Conservation (phyloP, 2,113 vertebrate genomes). For the Pseudopipra pipra region DNA sequence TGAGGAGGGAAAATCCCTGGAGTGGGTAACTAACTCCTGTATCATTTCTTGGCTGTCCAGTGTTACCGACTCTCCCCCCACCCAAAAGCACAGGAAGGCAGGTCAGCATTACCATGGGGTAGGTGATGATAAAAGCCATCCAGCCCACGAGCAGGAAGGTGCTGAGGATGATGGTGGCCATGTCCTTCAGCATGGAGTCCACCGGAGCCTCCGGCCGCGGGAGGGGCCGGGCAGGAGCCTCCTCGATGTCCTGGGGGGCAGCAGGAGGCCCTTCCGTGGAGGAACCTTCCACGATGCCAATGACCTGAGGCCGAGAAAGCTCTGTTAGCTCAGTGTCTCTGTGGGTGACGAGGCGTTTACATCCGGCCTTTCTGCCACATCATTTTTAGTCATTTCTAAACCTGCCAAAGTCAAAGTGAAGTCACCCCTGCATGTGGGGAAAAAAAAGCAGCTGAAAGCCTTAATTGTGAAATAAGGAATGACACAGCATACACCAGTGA, state of each 20-base stretch:
- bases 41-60: background rate
- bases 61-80: background rate
- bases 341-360: too few relatives aligned
- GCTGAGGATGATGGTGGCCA: conserved; percentile 95
- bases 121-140: conserved; percentile 96
- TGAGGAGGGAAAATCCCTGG: background rate
- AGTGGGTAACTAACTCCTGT: background rate
- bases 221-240: conserved; percentile 66
- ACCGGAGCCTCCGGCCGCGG: conserved; percentile 82
- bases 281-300: conserved; percentile 83
- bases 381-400: background rate
- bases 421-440: too few relatives aligned
- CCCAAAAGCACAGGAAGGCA: background rate
- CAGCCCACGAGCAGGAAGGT: conserved; percentile 95
- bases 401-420: background rate
- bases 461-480: background rate
- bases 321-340: background rate
- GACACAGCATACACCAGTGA: background rate
- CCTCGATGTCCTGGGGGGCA: conserved; percentile 79
- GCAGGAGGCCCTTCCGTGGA: conserved; percentile 65
- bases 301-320: conserved; percentile 72
- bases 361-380: background rate
- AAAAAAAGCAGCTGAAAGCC: background rate
- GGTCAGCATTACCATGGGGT: conserved; percentile 84
- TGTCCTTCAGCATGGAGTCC: conserved; percentile 94